Base-by-base conservation (phyloP, 2,113 vertebrate genomes). In the Tonatia bakeri region DNA sequence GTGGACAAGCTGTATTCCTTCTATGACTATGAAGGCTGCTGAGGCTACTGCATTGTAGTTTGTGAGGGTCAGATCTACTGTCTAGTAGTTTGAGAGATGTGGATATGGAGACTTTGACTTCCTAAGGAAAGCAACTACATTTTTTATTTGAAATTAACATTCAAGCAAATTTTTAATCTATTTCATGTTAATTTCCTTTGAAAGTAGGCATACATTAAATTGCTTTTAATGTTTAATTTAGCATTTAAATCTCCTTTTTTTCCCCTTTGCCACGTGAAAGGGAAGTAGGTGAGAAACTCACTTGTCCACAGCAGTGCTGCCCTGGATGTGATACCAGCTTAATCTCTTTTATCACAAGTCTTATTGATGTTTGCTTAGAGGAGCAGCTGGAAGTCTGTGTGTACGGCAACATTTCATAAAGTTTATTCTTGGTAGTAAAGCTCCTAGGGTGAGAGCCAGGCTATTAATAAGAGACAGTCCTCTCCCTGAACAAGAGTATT, bases 341-440 rank as follows among this genome's bases (percentile, higher is more conserved):
- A 98, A 98, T 98, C 98, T 98, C 97, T 97, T 97, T 98, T 98
- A 98, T 98, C 98, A 96, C 97, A 98, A 94, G 97, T 98, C 98
- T 98, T 98, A 98, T 98, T 98, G 98, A 98, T 98, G 98, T 98
- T 98, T 98, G 97, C 97, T 98, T 98, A 98, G 98, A 97, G 76
- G 95, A 99, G 97, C 98, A 99, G 99, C 99, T 99, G 99, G 98
- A 98, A 95, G 97, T 97, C 98, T 98, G 98, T 98, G 98, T 98
- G 98, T 98, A 95, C 97, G 98, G 98, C 98, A 75, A 97, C 98
- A 98, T 99, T 98, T 98, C 98, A 98, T 98, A 98, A 98, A 98
- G 98, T 98, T 99, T 98, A 99, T 99, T 99, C 98, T 98, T 98
- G 98, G 98, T 98, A 98, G 98, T 98, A 98, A 98, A 98, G 98